Conservation (phyloP, 1,140 invertebrate genomes). For the Drosophila oshimai region DNA sequence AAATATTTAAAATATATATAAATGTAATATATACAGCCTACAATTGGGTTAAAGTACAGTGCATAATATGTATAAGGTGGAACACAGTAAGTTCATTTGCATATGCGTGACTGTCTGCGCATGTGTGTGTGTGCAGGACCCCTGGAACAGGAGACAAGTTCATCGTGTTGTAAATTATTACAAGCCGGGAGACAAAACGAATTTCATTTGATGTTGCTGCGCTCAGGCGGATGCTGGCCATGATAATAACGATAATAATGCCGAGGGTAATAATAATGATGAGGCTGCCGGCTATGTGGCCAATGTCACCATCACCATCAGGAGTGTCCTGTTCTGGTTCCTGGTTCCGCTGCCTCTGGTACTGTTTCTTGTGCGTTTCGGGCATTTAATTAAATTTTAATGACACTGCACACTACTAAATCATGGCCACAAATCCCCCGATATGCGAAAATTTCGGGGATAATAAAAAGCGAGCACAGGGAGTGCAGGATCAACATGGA, state of each 20-base stretch:
- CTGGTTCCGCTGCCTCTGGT: neutral
- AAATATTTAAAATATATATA: too few species aligned
- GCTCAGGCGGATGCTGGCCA: conserved; percentile 3
- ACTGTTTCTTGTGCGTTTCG: conserved; percentile 13
- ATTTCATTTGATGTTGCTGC: conserved; percentile 45
- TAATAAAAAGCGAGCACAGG: conserved; percentile 50
- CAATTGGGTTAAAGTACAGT: conserved; percentile 5
- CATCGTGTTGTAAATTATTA: conserved; percentile 68
- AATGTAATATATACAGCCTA: too few species aligned
- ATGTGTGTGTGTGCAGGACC: neutral
- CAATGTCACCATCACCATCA: too few species aligned
- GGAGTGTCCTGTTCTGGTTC: conserved; percentile 29
- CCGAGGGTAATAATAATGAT: neutral
- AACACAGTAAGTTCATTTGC: conserved; percentile 43
- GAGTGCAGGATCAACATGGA: conserved; percentile 24
- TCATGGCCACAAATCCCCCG: conserved; percentile 62
- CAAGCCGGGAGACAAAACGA: conserved; percentile 44
- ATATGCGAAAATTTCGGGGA: conserved; percentile 31
- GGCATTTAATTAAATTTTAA: conserved; percentile 76
- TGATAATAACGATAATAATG: conserved; percentile 6
- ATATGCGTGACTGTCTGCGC: neutral
- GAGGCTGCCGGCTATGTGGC: neutral
- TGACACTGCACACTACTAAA: conserved; percentile 66
- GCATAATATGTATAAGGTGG: neutral
- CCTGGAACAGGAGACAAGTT: conserved; percentile 37